These are phyloP conservation scores for Odontamblyopus rebecca DNA, from an alignment of 2,797 vertebrate species.

Conservation along the genomic window DNA sequence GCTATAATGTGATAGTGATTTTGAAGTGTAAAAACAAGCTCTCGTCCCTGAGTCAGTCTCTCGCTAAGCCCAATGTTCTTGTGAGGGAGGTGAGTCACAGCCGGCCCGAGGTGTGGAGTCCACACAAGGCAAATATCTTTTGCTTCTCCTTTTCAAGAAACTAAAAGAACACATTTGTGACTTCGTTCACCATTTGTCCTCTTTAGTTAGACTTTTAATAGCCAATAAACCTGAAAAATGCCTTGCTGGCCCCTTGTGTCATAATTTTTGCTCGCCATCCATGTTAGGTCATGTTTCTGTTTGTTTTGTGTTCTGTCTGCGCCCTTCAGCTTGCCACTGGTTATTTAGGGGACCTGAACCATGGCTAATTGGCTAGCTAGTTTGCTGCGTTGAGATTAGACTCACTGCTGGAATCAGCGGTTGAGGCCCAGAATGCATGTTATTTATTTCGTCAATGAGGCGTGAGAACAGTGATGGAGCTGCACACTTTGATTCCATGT, in stretches of 20 bases:
- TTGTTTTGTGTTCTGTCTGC: constrained; percentile 63
- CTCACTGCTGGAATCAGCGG: constrained; percentile 69
- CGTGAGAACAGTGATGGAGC: constrained; percentile 43
- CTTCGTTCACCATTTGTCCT: constrained; percentile 37
- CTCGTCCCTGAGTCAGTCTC: constrained; percentile 66
- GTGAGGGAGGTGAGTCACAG: constrained; percentile 76
- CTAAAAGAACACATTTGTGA: constrained; percentile 50
- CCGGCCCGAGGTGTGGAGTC: constrained; percentile 74
- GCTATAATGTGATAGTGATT: constrained; percentile 34
- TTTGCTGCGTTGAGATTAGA: constrained; percentile 71
- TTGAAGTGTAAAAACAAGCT: constrained; percentile 49
- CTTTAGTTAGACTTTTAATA: constrained; percentile 51
- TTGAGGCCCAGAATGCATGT: constrained; percentile 63
- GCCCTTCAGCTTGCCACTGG: constrained; percentile 67
- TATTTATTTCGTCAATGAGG: constrained; percentile 62
- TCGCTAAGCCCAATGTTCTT: constrained; percentile 78
- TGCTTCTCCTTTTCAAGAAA: constrained; percentile 70
- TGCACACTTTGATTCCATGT: constrained; percentile 14
- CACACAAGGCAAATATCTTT: constrained; percentile 72
- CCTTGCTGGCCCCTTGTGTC: constrained; percentile 47
- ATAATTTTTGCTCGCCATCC: constrained; percentile 63
- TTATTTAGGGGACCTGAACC: constrained; percentile 72
- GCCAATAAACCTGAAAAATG: constrained; percentile 41
- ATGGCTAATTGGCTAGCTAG: constrained; percentile 68
- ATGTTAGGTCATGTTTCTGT: constrained; percentile 65